Base-by-base conservation (phyloP, 2,888 invertebrate species). In the Apodemia zela region DNA sequence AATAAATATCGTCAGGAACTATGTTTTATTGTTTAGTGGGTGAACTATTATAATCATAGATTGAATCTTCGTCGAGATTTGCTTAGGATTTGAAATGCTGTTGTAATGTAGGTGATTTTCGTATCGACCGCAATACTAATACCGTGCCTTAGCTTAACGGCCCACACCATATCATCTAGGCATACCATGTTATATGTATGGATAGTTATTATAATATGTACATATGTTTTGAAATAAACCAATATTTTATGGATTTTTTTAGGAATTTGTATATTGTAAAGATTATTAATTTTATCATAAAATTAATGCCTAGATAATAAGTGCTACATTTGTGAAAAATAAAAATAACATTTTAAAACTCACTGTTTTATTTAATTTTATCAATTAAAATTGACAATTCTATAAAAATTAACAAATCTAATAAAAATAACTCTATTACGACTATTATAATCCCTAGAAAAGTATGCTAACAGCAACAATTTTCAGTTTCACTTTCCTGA, bases 181-280 rank as follows among this genome's bases (percentile, higher is more conserved):
- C 84, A 79, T 85, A 83, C 78, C 79, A 80, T 80, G 79, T 85
- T 79, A 82, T 87, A 87, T 84, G 85, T 87, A 89, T 87, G 84
- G 81, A 82, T 85, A 87, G 81, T 85, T 84, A 86, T 83, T 81
- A 77, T 87, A 87, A 84, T 62, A 59, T 89, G 89, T 90, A 90
- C 86, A 90, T 91, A 92, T 85, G 85, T 89, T 88, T 91, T 88
- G 42, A 85, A 87, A 87, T 87, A 87, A 86, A 88, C 85, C 87
- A 86, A 89, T 92, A 92, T 90, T 91, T 87, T 91, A 92, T 91
- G 89, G 88, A 89, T 86, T 85, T 87, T 89, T 86, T 89, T 85
- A 91, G 86, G 85, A 86, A 88, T 86, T 90, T 92, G 92, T 92
- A 92, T 90, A 92, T 92, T 92, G 92, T 92, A 92, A 87, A 92